A percentile compares a stretch with the other conserved stretches of the same genome.
These are phyloP conservation scores for Oeneis ivallda DNA, from an alignment of 2,888 invertebrate species.

Conservation along the genomic window DNA sequence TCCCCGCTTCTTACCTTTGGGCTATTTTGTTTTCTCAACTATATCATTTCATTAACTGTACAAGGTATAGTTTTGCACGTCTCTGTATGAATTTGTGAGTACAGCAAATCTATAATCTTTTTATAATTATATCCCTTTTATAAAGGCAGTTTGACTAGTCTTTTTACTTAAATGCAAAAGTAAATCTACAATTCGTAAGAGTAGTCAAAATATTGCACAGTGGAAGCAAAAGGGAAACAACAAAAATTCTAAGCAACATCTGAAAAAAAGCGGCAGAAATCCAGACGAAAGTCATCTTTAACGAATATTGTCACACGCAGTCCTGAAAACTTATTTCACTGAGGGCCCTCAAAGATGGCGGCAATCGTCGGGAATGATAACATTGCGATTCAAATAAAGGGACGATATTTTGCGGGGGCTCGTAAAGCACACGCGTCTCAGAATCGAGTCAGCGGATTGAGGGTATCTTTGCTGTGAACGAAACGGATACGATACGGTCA, in stretches of 20 bases:
- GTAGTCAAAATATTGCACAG: background rate
- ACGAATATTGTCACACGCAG: constrained; percentile 44
- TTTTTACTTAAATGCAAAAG: background rate
- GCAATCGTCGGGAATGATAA: constrained; percentile 55
- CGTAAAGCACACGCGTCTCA: constrained; percentile 66
- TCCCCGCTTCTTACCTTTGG: too few relatives aligned
- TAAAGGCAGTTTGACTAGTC: too few relatives aligned
- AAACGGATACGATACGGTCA: constrained; percentile 36
- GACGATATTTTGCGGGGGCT: constrained; percentile 57
- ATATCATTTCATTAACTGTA: too few relatives aligned
- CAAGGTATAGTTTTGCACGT: too few relatives aligned
- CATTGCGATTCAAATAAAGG: constrained; percentile 65
- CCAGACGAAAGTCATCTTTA: constrained; percentile 21
- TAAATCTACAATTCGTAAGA: background rate
- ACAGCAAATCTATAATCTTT: too few relatives aligned
- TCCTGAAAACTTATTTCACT: constrained; percentile 46
- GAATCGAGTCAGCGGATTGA: constrained; percentile 55
- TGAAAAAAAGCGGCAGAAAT: constrained; percentile 14
- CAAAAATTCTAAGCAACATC: constrained; percentile 20
- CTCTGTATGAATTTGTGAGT: too few relatives aligned
- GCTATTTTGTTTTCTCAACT: too few relatives aligned
- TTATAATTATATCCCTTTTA: too few relatives aligned
- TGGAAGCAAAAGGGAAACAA: background rate
- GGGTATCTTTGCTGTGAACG: constrained; percentile 35
- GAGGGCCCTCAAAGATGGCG: constrained; percentile 40